phyloP scores from a whole-genome alignment of 2,113 vertebrate genomes.

The Gulo gulo region DNA sequence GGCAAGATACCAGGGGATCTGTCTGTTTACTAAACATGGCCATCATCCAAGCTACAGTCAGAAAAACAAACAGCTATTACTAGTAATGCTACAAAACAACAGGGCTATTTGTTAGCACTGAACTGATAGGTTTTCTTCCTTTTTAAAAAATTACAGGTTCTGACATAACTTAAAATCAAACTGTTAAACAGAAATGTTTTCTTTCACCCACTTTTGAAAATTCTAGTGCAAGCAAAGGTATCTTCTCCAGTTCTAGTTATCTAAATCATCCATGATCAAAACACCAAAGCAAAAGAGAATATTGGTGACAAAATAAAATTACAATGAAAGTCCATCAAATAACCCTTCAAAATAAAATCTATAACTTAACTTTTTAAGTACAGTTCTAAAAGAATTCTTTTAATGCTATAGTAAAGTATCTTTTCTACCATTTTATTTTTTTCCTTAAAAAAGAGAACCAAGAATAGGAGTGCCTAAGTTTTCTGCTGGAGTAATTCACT shows the following conservation, averaged over 20 bases:
- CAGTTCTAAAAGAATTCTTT: slow-evolving; percentile 1
- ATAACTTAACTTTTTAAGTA: background rate
- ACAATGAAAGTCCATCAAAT: background rate
- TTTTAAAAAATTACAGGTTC: background rate
- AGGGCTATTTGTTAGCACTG: background rate
- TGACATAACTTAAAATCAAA: slow-evolving; percentile 22
- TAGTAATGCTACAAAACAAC: background rate
- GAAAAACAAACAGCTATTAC: background rate
- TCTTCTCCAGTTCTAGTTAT: background rate
- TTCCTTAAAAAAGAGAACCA: slow-evolving; percentile 30
- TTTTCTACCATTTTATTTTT: slow-evolving; percentile 15
- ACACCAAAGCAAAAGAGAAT: background rate
- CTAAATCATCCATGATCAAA: background rate
- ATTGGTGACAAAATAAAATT: background rate
- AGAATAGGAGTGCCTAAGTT: background rate
- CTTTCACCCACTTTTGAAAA: slow-evolving; percentile 23
- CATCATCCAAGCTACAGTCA: background rate
- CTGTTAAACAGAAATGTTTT: background rate
- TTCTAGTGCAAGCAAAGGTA: background rate
- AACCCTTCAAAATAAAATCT: background rate
- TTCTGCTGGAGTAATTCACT: background rate
- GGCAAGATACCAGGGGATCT: background rate
- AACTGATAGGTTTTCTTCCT: background rate
- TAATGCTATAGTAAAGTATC: background rate
- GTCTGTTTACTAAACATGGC: background rate